Conservation (phyloP, 2,113 vertebrate genomes). For the Tylochromis polylepis region DNA sequence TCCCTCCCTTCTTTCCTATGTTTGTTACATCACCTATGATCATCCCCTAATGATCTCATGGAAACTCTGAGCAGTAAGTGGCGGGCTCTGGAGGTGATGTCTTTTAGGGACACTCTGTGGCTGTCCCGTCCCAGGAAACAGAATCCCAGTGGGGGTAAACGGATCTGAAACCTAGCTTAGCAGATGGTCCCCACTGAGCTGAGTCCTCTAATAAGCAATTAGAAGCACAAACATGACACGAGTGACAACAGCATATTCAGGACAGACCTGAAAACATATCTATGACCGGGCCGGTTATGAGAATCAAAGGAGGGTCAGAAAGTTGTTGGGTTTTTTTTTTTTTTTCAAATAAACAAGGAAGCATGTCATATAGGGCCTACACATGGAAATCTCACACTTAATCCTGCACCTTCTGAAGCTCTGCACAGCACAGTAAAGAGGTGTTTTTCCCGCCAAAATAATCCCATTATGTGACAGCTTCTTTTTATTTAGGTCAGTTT, state of each 20-base stretch:
- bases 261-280: constrained; percentile 17
- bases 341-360: neutral
- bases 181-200: constrained; percentile 61
- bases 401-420: neutral
- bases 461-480: constrained; percentile 21
- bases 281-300: neutral
- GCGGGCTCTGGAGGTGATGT: constrained; percentile 38
- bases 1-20: neutral
- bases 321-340: neutral
- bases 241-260: constrained; percentile 45
- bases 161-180: constrained; percentile 61
- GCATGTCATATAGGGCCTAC: neutral
- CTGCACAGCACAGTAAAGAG: neutral
- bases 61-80: constrained; percentile 52
- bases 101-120: constrained; percentile 45
- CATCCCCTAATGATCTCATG: constrained; percentile 54
- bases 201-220: constrained; percentile 64
- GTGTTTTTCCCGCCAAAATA: constrained; percentile 29
- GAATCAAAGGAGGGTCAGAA: constrained; percentile 1
- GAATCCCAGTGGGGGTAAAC: constrained; percentile 59
- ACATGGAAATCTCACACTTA: neutral
- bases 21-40: constrained; percentile 43
- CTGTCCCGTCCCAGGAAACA: constrained; percentile 58
- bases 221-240: constrained; percentile 56
- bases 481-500: constrained; percentile 29